A percentile compares a stretch with the other conserved stretches of the same genome.
Conservation (phyloP, 2,797 vertebrate species). For the Galagoides demidoff region DNA sequence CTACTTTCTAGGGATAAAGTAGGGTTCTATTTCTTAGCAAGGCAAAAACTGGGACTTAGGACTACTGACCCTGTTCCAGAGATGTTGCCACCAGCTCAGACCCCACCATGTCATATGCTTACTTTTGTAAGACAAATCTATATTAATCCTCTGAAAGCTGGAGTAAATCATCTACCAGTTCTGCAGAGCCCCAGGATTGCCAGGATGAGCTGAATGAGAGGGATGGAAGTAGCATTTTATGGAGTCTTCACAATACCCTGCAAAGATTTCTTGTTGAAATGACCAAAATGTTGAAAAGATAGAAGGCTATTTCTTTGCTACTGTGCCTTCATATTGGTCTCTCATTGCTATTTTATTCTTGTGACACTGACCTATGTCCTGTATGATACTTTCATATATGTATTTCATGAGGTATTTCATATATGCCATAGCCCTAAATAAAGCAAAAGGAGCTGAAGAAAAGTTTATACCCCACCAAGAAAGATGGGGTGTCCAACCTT, state of each 20-base stretch:
- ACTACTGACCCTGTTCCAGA: neutral
- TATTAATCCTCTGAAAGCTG: neutral
- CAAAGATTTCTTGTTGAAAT: neutral
- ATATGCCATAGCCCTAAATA: neutral
- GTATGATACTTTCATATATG: neutral
- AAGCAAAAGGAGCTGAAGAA: conserved; percentile 3
- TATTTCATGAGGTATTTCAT: neutral
- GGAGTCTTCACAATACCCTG: neutral
- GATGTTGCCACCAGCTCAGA: neutral
- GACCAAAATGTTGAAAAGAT: neutral
- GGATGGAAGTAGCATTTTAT: neutral
- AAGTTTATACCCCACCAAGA: neutral
- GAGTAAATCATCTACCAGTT: neutral
- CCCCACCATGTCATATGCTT: neutral
- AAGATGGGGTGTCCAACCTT: neutral
- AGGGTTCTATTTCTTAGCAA: neutral
- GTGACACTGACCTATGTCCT: neutral
- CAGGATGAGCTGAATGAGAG: neutral
- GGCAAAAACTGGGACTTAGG: neutral
- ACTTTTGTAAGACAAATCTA: neutral
- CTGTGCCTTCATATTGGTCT: neutral
- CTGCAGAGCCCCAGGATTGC: neutral
- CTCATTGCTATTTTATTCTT: neutral
- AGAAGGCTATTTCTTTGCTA: neutral
- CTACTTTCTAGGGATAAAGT: neutral